Evolutionary conservation across 2,113 vertebrate species (phyloP).

Genomic region (Sterna hirundo): DNA sequence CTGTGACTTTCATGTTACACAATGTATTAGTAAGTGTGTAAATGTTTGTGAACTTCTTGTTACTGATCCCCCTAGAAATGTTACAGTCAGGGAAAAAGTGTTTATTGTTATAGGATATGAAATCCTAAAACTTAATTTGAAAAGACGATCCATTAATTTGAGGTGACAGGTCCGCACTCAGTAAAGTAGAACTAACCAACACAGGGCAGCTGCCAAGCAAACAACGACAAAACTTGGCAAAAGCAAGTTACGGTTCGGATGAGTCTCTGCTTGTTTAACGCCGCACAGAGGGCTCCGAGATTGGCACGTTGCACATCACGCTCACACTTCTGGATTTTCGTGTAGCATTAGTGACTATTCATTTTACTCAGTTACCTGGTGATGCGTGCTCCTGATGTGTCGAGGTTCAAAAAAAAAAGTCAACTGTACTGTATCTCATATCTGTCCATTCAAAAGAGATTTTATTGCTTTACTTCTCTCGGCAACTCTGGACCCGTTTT

Average conservation of each 20-base stretch:
- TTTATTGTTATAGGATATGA: background rate
- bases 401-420: background rate
- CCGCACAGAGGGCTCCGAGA: background rate
- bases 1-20: background rate
- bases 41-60: background rate
- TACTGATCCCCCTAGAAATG: background rate
- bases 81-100: background rate
- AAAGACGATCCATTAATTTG: background rate
- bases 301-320: background rate
- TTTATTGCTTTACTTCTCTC: background rate
- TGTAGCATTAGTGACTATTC: background rate
- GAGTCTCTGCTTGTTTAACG: slow-evolving; percentile 12
- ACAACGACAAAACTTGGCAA: background rate
- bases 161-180: background rate
- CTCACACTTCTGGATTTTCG: background rate
- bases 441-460: background rate
- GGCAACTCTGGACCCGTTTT: background rate
- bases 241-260: background rate
- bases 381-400: background rate
- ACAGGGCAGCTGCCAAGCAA: background rate
- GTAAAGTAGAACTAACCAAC: background rate
- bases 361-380: background rate
- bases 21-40: background rate
- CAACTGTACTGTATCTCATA: background rate
- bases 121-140: background rate